A percentile compares a stretch with the other conserved stretches of the same genome.
phyloP scores from a whole-genome alignment of 2,888 invertebrate genomes.

The Thymelicus lineola region DNA sequence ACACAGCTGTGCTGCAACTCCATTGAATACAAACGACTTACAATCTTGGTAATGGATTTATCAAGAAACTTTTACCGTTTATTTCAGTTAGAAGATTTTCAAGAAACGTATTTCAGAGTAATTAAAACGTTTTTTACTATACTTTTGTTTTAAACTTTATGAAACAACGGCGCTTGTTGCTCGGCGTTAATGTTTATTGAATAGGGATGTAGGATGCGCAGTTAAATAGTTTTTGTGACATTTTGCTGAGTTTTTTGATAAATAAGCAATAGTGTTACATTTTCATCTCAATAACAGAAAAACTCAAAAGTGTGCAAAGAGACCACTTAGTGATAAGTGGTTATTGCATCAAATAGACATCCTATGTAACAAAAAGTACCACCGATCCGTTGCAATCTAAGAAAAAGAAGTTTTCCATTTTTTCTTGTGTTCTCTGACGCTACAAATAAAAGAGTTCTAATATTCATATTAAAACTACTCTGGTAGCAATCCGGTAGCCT shows the following conservation, averaged over 20 bases:
- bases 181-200: background rate
- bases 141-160: background rate
- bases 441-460: no score
- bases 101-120: slow-evolving; percentile 8
- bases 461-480: no score
- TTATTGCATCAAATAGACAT: no score
- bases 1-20: slow-evolving; percentile 9
- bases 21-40: slow-evolving; percentile 18
- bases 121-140: slow-evolving; percentile 12
- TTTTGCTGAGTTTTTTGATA: background rate
- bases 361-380: no score
- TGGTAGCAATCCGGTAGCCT: no score
- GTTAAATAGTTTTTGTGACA: background rate
- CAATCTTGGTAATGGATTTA: slow-evolving; percentile 32
- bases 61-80: slow-evolving; percentile 19
- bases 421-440: no score
- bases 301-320: no score
- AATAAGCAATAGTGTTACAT: no score
- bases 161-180: background rate
- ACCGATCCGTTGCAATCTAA: no score
- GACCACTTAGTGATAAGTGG: no score
- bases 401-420: no score
- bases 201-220: background rate
- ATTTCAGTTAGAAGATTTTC: slow-evolving; percentile 17
- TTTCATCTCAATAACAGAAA: no score